Conservation (phyloP, 2,797 vertebrate species). For the Halcyon smyrnensis region DNA sequence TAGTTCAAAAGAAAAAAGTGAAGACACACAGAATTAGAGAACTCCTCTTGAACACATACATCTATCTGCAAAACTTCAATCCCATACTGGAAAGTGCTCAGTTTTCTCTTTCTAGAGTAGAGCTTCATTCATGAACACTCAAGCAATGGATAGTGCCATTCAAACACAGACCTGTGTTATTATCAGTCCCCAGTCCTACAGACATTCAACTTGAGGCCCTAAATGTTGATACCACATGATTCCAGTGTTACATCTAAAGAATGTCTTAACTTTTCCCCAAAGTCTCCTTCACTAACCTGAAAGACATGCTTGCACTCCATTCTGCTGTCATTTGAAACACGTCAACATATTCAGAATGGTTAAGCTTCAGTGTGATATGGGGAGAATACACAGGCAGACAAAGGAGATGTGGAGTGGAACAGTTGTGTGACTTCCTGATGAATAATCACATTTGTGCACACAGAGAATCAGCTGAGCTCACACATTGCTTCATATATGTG, state of each 20-base stretch:
- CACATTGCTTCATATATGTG: not conserved
- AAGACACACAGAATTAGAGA: not conserved
- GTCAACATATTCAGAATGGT: accelerated
- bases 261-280: not conserved
- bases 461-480: not conserved
- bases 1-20: not conserved
- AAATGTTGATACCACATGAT: not conserved
- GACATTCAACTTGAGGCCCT: not conserved
- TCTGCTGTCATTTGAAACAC: not conserved
- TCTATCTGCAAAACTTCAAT: not conserved
- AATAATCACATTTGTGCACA: not conserved
- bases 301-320: not conserved
- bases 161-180: not conserved
- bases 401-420: not conserved
- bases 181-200: not conserved
- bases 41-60: not conserved
- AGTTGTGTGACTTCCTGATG: not conserved
- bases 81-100: not conserved
- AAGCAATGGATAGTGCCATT: not conserved
- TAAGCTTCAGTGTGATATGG: not conserved
- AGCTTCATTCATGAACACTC: not conserved
- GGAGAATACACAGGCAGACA: not conserved
- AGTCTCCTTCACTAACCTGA: not conserved
- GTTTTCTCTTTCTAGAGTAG: not conserved
- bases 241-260: not conserved